Evolutionary conservation across 2,113 vertebrate genomes (phyloP).

Genomic region (Harpagus bidentatus): DNA sequence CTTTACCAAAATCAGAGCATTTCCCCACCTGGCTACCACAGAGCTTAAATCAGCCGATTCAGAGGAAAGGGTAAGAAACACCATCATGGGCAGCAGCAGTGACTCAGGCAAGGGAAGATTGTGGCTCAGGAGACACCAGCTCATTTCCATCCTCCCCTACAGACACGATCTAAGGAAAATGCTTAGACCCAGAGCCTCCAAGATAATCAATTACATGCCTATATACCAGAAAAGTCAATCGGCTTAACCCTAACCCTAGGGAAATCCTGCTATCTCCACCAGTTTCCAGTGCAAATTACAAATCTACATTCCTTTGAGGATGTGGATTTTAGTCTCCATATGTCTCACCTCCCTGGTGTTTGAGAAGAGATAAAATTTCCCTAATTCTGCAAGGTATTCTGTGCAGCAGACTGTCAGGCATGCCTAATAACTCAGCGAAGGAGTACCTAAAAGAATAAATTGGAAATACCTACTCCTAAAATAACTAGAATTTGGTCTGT

Average conservation of each 20-base stretch:
- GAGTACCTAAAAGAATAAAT: neutral
- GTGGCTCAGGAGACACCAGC: neutral
- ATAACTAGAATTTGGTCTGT: neutral
- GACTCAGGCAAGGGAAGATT: neutral
- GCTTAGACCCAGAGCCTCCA: neutral
- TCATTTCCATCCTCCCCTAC: neutral
- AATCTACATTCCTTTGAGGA: constrained; percentile 34
- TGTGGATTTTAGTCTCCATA: neutral
- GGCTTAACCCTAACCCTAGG: constrained; percentile 32
- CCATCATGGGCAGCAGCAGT: neutral
- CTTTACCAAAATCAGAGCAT: neutral
- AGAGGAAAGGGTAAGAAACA: neutral
- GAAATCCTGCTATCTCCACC: constrained; percentile 26
- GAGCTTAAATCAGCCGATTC: neutral
- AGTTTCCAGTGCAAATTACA: constrained; percentile 25
- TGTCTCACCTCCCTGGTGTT: neutral
- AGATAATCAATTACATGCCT: constrained; percentile 43
- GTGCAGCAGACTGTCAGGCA: neutral
- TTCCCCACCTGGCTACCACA: neutral
- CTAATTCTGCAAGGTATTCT: neutral
- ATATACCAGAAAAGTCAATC: constrained; percentile 49
- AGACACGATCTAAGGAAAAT: neutral
- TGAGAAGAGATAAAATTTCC: constrained; percentile 2
- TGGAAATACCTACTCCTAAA: neutral
- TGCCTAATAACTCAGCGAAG: neutral